Percentiles rank a stretch among this genome's conserved stretches.
Evolutionary conservation across 1,140 invertebrate genomes (phyloP).

Genomic region (Olivierus martensii): DNA sequence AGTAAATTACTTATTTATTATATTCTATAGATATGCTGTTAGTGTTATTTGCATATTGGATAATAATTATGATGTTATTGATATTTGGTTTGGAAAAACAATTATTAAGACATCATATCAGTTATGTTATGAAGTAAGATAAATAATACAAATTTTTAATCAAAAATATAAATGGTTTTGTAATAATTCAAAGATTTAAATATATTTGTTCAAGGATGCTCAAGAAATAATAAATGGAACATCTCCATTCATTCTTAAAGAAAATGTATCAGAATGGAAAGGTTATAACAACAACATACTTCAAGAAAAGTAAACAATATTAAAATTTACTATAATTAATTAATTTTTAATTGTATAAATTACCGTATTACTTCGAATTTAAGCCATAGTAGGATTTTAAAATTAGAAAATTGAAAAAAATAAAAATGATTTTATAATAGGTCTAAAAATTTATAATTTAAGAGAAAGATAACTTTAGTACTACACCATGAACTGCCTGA

Average conservation of each 20-base stretch:
- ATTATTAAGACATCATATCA: slow-evolving; percentile 32
- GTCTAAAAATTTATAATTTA: too few species aligned
- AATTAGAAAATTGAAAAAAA: too few species aligned
- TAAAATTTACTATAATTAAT: too few species aligned
- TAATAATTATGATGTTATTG: slow-evolving; percentile 23
- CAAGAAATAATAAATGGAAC: slow-evolving; percentile 27
- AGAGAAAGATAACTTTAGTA: too few species aligned
- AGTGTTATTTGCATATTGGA: slow-evolving; percentile 35
- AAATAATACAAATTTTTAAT: background rate
- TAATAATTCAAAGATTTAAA: background rate
- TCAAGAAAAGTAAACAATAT: slow-evolving; percentile 5
- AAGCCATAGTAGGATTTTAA: too few species aligned
- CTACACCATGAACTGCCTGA: too few species aligned
- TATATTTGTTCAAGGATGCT: slow-evolving; percentile 18
- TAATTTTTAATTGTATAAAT: too few species aligned
- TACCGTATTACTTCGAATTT: too few species aligned
- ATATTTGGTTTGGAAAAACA: slow-evolving; percentile 31
- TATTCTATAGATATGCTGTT: slow-evolving; percentile 32
- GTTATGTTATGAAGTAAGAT: slow-evolving; percentile 29
- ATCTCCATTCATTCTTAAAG: slow-evolving; percentile 21
- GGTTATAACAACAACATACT: slow-evolving; percentile 12
- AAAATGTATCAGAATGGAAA: slow-evolving; percentile 26
- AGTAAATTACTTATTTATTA: background rate
- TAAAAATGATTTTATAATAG: too few species aligned
- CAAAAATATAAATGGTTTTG: background rate